Evolutionary conservation across 2,113 vertebrate genomes (phyloP), one percentile per base, ranked within the genome.

Genomic region (Spheniscus mendiculus): DNA sequence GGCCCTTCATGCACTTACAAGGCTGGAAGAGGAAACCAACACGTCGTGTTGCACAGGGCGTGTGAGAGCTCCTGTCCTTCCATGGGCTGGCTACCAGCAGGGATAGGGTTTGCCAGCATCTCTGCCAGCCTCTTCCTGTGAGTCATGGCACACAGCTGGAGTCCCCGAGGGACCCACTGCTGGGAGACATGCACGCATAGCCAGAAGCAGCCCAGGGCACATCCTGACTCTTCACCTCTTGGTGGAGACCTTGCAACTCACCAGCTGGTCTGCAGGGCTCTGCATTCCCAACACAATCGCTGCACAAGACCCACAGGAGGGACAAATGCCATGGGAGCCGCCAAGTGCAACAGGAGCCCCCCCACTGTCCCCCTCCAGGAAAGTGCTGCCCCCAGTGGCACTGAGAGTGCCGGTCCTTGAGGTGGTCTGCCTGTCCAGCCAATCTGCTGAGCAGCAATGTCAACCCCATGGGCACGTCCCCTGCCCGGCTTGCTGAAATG

Each of bases 11-110:
- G 10, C 6, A 5, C 12, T 52, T n/a, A 44, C 2, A 69, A 58
- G 50, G 27, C 55, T 53, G 26, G 66, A 86, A 49, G 26, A 52
- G 12, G 11, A 45, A 87, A 89, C 65, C 3, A 82, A 30, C 8
- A 22, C 0, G 0, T 40, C 1, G 0, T 36, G 10, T 34, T 80
- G 34, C 27, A 27, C 8, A 1, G n/a, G 18, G 5, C 20, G 42
- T 71, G 25, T 18, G 23, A 89, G 22, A 77, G 5, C 8, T 23
- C 12, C 1, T 0, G 1, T 61, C 29, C 15, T 89, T n/a, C 40
- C 42, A 10, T 2, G 17, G 16, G 19, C 62, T 89, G 34, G 18
- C 44, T 76, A 52, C n/a, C 8, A 8, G 32, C 1, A 1, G 11
- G 7, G 9, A 44, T 4, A 30, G 40, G 8, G 12, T 66, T 53